These are phyloP conservation scores for Diorhabda elongata DNA, from an alignment of 1,140 invertebrate genomes.

Conservation along the genomic window DNA sequence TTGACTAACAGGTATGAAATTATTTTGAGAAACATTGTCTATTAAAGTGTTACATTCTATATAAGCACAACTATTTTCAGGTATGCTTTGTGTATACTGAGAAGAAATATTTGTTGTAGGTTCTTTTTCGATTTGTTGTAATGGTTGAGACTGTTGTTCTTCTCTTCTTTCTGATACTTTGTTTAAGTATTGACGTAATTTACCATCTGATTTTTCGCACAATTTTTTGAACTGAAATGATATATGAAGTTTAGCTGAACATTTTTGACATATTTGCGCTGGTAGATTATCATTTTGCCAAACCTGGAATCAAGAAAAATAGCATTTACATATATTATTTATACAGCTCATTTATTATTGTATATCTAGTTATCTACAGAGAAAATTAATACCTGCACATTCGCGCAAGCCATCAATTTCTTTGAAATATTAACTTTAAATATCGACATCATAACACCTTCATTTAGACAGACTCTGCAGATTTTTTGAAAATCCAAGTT, in stretches of 20 bases:
- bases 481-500: conserved; percentile 45
- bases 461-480: conserved; percentile 45
- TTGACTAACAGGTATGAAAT: conserved; percentile 11
- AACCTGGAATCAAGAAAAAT: conserved; percentile 38
- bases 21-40: conserved; percentile 14
- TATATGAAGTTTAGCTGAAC: conserved; percentile 48
- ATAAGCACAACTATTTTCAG: conserved; percentile 16
- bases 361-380: background rate
- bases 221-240: conserved; percentile 49
- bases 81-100: conserved; percentile 14
- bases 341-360: background rate
- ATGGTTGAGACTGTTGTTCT: conserved; percentile 24
- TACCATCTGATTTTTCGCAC: conserved; percentile 47
- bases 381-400: conserved; percentile 44
- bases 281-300: conserved; percentile 50
- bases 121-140: conserved; percentile 18
- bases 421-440: conserved; percentile 48
- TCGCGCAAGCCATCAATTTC: conserved; percentile 48
- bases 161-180: conserved; percentile 22
- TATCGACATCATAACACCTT: conserved; percentile 46
- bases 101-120: background rate
- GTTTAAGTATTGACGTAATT: conserved; percentile 40
- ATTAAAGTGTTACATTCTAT: conserved; percentile 23
- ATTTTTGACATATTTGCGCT: conserved; percentile 48
- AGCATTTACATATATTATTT: background rate